Percentiles rank a stretch among this genome's conserved stretches.
Conservation (phyloP, 2,888 invertebrate species). For the Sminthurides aquaticus region DNA sequence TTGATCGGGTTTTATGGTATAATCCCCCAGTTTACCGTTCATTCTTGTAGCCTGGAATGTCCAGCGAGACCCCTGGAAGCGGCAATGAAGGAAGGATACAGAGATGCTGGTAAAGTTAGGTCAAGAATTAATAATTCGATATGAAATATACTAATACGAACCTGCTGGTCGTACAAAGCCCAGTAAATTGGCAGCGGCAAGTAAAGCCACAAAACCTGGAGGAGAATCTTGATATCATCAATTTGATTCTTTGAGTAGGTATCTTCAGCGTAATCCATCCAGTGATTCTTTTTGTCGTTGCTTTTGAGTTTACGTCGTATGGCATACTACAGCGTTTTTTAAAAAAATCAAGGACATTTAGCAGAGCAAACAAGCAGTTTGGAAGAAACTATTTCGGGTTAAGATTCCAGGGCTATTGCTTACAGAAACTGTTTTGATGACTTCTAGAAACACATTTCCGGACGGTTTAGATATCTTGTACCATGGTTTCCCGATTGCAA, state of each 20-base stretch:
- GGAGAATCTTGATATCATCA: conserved; percentile 61
- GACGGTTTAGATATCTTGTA: conserved; percentile 65
- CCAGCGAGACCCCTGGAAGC: conserved; percentile 48
- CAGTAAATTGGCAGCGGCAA: conserved; percentile 73
- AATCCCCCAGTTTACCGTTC: conserved; percentile 48
- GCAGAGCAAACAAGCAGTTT: conserved; percentile 27
- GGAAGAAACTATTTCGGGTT: too few relatives aligned
- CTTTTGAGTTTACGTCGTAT: conserved; percentile 46
- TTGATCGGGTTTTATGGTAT: conserved; percentile 51
- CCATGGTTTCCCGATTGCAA: too few relatives aligned
- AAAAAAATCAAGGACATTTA: too few relatives aligned
- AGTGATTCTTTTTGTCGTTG: conserved; percentile 52
- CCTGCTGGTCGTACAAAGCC: conserved; percentile 60
- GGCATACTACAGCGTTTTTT: conserved; percentile 59
- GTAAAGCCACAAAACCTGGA: conserved; percentile 61
- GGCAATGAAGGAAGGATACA: conserved; percentile 8
- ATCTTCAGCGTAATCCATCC: conserved; percentile 64
- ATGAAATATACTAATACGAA: too few relatives aligned
- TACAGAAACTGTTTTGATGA: conserved; percentile 62
- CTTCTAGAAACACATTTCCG: conserved; percentile 64
- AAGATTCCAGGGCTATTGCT: too few relatives aligned
- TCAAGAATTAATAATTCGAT: too few relatives aligned
- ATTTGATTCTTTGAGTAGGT: conserved; percentile 59
- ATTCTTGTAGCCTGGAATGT: conserved; percentile 48
- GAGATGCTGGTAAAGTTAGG: neutral